A percentile compares a stretch with the other conserved stretches of the same genome.
Evolutionary conservation across 2,888 invertebrate genomes (phyloP).

Genomic region (Lycaena phlaeas): DNA sequence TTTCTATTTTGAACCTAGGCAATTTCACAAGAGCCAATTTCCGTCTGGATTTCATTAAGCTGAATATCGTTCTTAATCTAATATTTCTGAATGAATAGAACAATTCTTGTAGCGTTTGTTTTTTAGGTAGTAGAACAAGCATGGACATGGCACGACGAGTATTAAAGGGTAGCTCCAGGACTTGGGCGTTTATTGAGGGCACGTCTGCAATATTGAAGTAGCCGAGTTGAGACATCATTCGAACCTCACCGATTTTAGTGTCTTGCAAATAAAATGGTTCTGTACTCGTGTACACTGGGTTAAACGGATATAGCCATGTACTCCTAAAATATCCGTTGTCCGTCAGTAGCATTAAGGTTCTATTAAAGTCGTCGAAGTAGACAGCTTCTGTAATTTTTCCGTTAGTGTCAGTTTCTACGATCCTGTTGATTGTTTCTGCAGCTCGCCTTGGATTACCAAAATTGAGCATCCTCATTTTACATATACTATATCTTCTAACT

Average conservation of each 20-base stretch:
- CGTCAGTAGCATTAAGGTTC: constrained; percentile 32
- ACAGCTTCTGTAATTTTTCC: constrained; percentile 28
- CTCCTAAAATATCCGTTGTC: constrained; percentile 40
- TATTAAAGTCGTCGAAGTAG: constrained; percentile 35
- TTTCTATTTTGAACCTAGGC: constrained; percentile 38
- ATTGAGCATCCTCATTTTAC: constrained; percentile 32
- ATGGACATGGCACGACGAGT: constrained; percentile 30
- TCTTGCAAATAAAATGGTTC: constrained; percentile 30
- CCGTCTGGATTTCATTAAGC: constrained; percentile 22
- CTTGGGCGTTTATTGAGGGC: constrained; percentile 29
- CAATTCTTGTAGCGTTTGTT: constrained; percentile 30
- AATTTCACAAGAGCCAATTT: constrained; percentile 36
- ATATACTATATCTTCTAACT: constrained; percentile 28
- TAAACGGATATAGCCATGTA: constrained; percentile 40
- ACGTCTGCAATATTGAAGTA: constrained; percentile 35
- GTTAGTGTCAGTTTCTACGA: constrained; percentile 27
- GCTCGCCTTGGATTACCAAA: constrained; percentile 30
- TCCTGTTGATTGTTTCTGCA: constrained; percentile 29
- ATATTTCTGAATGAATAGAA: constrained; percentile 34
- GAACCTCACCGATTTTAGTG: constrained; percentile 29
- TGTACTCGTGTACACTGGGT: constrained; percentile 25
- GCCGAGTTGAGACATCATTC: constrained; percentile 43
- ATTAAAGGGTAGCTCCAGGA: constrained; percentile 39
- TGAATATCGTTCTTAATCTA: constrained; percentile 35
- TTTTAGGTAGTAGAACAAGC: constrained; percentile 38